Evolutionary conservation across 2,113 vertebrate genomes (phyloP), one percentile per base, ranked within the genome.

Genomic region (Eretmochelys imbricata): DNA sequence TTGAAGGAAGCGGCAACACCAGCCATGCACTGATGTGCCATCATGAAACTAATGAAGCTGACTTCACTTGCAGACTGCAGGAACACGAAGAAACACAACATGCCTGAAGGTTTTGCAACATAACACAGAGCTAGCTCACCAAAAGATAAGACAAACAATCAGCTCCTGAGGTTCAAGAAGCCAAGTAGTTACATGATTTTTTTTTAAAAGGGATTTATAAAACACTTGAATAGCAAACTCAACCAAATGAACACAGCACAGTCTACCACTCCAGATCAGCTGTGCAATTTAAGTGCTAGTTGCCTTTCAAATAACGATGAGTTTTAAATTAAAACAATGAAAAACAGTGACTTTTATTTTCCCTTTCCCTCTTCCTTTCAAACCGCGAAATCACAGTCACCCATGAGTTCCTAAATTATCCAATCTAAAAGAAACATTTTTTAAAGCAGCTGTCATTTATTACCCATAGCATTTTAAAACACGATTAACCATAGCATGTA

Each of bases 41-140:
- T 98, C 98, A 97, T 98, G 98, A 98, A 98, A 97, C 98, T 99
- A 99, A 99, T 99, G 98, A 99, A 99, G 98, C 98, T 98, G 98
- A 98, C 94, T 97, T 97, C 97, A 93, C 97, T 98, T 96, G 97
- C 97, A 97, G 97, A 96, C 97, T 97, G 97, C 97, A 94, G 92
- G 96, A 97, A 98, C 96, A 94, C 97, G 97, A 97, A 98, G 96
- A 97, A 97, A 94, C 98, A 97, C 97, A 97, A 97, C 97, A 96
- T 88, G 97, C 98, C 97, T 93, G 93, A 84, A 97, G 95, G 97
- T 96, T 98, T 96, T 97, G 97, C 98, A 97, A 93, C 97, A 93
- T 53, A 96, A 89, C 55, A 38, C 96, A 97, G 94, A 97, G 96
- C 96, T 97, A 97, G 97, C 95, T 97, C 96, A 96, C 95, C 97